A percentile compares a stretch with the other conserved stretches of the same genome.
Conservation (phyloP, 2,113 vertebrate species). For the Ceratotherium simum region DNA sequence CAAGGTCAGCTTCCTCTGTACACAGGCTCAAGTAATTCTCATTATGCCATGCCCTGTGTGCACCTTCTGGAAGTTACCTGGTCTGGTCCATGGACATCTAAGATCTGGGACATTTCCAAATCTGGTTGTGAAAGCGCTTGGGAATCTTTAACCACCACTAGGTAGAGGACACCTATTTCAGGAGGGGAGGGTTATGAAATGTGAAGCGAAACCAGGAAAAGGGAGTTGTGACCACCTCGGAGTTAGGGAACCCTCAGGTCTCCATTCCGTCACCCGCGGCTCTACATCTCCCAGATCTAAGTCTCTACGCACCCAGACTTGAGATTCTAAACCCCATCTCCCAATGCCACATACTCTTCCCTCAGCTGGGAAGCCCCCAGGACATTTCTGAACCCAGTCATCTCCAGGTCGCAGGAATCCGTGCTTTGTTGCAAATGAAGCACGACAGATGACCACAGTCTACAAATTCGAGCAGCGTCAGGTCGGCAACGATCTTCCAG, state of each 20-base stretch:
- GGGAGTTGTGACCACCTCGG: neutral
- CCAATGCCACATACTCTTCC: neutral
- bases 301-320: neutral
- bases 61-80: slow-evolving; percentile 21
- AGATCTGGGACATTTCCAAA: neutral
- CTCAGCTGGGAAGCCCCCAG: neutral
- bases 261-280: neutral
- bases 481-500: neutral
- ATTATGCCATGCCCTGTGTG: neutral
- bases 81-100: neutral
- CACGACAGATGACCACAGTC: neutral
- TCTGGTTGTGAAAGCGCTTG: neutral
- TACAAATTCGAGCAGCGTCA: neutral
- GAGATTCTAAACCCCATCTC: neutral
- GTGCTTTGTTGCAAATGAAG: neutral
- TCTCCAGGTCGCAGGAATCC: neutral
- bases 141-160: slow-evolving; percentile 31
- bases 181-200: neutral
- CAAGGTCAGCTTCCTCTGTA: neutral
- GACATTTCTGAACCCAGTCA: neutral
- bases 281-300: neutral
- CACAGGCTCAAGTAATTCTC: neutral
- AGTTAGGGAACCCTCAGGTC: neutral
- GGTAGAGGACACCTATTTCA: slow-evolving; percentile 49
- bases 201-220: slow-evolving; percentile 35